Conservation (phyloP, 2,113 vertebrate species). For the Callospermophilus lateralis region DNA sequence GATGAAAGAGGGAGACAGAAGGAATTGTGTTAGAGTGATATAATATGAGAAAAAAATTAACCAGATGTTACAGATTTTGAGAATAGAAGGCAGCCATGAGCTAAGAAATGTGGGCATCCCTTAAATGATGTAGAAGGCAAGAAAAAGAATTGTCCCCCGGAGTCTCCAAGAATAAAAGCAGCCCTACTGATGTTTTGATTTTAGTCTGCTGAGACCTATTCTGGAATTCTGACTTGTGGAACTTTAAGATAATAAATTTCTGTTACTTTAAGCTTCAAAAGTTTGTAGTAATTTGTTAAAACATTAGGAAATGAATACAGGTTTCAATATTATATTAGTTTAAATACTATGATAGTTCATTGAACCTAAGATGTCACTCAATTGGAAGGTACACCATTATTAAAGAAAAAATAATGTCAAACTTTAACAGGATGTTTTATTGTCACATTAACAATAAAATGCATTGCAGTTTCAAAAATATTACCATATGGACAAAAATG, state of each 20-base stretch:
- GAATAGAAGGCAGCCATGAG: neutral
- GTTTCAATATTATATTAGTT: neutral
- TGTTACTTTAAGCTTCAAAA: neutral
- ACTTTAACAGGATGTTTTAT: neutral
- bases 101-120: neutral
- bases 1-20: neutral
- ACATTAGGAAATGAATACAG: neutral
- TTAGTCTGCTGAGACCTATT: neutral
- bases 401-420: slow-evolving; percentile 10
- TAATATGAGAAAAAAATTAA: neutral
- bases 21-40: neutral
- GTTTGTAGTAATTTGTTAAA: neutral
- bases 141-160: neutral
- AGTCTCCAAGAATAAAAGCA: neutral
- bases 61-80: neutral
- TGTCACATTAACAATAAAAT: neutral
- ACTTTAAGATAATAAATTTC: neutral
- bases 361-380: neutral
- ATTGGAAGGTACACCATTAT: neutral
- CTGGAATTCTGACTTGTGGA: neutral
- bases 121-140: neutral
- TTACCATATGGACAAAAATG: neutral
- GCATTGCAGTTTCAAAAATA: neutral
- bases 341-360: neutral
- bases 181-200: neutral